Conservation (phyloP, 2,797 vertebrate genomes). For the Forpus xanthops region DNA sequence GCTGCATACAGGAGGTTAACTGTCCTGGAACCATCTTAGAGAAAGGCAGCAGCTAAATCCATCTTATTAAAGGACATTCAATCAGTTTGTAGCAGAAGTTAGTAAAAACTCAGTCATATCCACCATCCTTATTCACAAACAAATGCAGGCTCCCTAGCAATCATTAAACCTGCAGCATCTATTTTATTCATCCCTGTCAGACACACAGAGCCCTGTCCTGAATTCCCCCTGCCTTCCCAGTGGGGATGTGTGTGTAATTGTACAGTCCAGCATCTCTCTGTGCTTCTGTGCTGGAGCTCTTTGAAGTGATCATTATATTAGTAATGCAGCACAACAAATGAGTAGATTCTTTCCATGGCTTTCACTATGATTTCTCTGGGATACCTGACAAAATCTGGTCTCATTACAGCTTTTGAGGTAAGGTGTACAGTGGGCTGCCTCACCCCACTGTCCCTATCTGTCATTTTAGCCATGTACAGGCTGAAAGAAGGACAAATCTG, state of each 20-base stretch:
- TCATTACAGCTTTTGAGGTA: background rate
- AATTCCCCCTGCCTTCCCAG: background rate
- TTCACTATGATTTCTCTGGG: background rate
- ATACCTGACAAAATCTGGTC: background rate
- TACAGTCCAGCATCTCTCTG: background rate
- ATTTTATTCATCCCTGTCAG: background rate
- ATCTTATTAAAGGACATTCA: background rate
- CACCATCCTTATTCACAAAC: background rate
- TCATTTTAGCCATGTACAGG: background rate
- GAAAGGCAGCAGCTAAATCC: background rate
- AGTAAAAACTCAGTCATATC: constrained; percentile 40
- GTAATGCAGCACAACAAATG: background rate
- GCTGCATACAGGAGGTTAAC: background rate
- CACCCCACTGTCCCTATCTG: background rate
- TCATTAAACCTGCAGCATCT: constrained; percentile 26
- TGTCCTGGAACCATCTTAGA: background rate
- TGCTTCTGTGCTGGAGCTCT: background rate
- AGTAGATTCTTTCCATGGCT: background rate
- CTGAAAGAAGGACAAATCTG: background rate
- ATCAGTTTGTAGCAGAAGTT: background rate
- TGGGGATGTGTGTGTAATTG: background rate
- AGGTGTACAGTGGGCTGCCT: background rate
- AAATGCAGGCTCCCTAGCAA: background rate
- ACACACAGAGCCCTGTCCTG: background rate
- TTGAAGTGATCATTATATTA: background rate